Conservation (phyloP, 2,797 vertebrate genomes). For the Catostomus latipinnis region DNA sequence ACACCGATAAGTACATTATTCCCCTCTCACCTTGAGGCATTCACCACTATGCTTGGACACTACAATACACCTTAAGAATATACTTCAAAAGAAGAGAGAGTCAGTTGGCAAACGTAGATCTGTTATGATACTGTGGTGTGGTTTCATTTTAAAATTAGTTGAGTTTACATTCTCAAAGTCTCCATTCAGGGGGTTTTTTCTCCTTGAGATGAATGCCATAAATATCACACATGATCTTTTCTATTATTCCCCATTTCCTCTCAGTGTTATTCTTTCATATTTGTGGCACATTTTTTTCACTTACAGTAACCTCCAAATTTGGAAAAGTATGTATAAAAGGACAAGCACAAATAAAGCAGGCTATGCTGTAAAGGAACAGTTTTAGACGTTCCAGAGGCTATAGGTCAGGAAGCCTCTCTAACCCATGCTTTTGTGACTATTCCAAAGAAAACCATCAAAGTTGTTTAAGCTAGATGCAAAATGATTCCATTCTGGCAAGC, state of each 20-base stretch:
- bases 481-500: constrained; percentile 6
- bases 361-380: constrained; percentile 30
- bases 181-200: constrained; percentile 2
- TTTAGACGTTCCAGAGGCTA: constrained; percentile 38
- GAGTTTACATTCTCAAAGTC: not conserved
- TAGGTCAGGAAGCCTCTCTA: constrained; percentile 35
- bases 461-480: constrained; percentile 48
- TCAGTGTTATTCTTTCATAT: constrained; percentile 15
- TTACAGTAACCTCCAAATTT: constrained; percentile 24
- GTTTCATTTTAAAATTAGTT: not conserved
- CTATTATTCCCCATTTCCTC: constrained; percentile 30
- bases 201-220: constrained; percentile 25
- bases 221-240: not conserved
- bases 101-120: not conserved
- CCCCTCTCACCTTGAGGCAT: not conserved
- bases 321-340: constrained; percentile 24
- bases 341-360: constrained; percentile 26
- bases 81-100: not conserved
- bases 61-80: constrained; percentile 4
- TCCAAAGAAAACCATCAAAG: constrained; percentile 45
- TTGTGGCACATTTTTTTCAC: constrained; percentile 18
- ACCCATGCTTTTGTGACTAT: constrained; percentile 26
- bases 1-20: not conserved
- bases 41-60: not conserved
- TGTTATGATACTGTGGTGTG: not conserved